Percentiles rank a stretch among this genome's conserved stretches.
phyloP scores from a whole-genome alignment of 2,113 vertebrate genomes.

The Fulica atra region DNA sequence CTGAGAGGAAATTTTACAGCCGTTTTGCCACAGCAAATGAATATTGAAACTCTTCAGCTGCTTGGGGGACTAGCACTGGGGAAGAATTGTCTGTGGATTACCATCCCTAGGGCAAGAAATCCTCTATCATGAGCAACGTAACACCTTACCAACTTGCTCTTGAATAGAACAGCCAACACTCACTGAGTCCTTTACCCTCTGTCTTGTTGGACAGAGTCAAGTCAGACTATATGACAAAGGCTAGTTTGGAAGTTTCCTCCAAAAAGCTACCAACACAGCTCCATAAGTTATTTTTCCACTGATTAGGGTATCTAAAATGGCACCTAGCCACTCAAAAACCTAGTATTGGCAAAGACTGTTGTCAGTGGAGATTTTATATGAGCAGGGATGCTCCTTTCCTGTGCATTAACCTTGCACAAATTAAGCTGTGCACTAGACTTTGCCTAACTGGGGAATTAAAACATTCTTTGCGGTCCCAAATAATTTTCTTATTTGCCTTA shows the following conservation, averaged over 20 bases:
- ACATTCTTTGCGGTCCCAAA: neutral
- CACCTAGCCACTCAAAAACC: neutral
- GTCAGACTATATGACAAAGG: neutral
- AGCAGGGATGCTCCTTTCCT: neutral
- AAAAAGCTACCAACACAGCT: neutral
- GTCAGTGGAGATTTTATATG: neutral
- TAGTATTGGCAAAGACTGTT: neutral
- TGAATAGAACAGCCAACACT: neutral
- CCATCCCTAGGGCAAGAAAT: neutral
- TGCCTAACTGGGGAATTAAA: neutral
- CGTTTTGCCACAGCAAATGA: neutral
- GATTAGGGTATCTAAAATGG: neutral
- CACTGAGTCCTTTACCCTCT: neutral
- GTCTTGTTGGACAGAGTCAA: neutral
- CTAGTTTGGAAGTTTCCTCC: neutral
- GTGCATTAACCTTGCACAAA: neutral
- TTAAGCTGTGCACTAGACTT: neutral
- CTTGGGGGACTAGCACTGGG: neutral
- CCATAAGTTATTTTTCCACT: neutral
- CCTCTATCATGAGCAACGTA: neutral
- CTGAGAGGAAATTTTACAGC: neutral
- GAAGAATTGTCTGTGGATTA: neutral
- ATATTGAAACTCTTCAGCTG: neutral
- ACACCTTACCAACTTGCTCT: neutral
- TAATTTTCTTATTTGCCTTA: neutral